Conservation (phyloP, 1,140 invertebrate species). For the Aphidius gifuensis region DNA sequence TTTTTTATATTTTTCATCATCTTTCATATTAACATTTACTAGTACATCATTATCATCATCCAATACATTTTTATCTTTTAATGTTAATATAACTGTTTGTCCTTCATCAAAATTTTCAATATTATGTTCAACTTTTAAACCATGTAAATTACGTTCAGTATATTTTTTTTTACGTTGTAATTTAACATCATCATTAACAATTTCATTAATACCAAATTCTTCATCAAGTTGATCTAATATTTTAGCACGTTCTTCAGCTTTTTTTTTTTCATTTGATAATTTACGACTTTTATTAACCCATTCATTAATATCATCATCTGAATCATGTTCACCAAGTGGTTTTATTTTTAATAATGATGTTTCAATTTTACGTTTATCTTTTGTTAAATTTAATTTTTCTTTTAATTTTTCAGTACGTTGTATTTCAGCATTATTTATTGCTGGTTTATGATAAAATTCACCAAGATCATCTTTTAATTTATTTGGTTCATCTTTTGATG, state of each 20-base stretch:
- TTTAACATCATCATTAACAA: slow-evolving; percentile 76
- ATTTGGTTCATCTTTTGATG: slow-evolving; percentile 53
- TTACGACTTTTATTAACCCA: slow-evolving; percentile 85
- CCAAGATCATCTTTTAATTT: slow-evolving; percentile 76
- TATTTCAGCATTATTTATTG: slow-evolving; percentile 76
- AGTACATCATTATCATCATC: slow-evolving; percentile 88
- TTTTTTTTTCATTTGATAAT: slow-evolving; percentile 75
- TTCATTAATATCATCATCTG: slow-evolving; percentile 66
- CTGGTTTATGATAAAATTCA: slow-evolving; percentile 91
- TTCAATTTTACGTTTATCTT: slow-evolving; percentile 80
- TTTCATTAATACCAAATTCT: slow-evolving; percentile 85
- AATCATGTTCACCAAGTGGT: slow-evolving; percentile 71
- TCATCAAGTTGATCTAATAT: slow-evolving; percentile 92
- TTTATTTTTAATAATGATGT: slow-evolving; percentile 59
- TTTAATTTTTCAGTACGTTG: slow-evolving; percentile 77
- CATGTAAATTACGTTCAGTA: slow-evolving; percentile 68
- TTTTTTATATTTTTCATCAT: slow-evolving; percentile 85
- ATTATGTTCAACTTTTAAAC: slow-evolving; percentile 86
- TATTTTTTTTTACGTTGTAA: slow-evolving; percentile 65
- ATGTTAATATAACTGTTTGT: slow-evolving; percentile 80
- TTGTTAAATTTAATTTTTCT: slow-evolving; percentile 72
- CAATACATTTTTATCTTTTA: slow-evolving; percentile 90
- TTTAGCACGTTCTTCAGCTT: slow-evolving; percentile 86
- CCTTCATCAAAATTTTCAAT: slow-evolving; percentile 79
- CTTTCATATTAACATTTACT: slow-evolving; percentile 93